These are phyloP conservation scores for Yponomeuta sedellus DNA, from an alignment of 2,888 invertebrate genomes.

Conservation along the genomic window DNA sequence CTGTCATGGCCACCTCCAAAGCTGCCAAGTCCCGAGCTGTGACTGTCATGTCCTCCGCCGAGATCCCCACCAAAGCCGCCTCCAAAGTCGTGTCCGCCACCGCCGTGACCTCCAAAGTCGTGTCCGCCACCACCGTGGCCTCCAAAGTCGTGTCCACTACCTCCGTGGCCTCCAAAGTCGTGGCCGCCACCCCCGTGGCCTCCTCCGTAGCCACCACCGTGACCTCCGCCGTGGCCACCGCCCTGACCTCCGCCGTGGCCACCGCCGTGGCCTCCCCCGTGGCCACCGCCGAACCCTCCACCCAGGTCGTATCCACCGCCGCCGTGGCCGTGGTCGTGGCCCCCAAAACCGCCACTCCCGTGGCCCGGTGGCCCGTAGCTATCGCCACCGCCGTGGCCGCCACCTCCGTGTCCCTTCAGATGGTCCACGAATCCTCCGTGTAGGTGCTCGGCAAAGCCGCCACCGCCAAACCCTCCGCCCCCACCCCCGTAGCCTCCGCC, in stretches of 20 bases:
- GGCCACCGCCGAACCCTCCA: constrained; percentile 30
- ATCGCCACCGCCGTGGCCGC: constrained; percentile 26
- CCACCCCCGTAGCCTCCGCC: constrained; percentile 18
- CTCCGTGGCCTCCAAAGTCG: constrained; percentile 25
- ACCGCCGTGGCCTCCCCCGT: constrained; percentile 29
- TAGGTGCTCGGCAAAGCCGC: constrained; percentile 24
- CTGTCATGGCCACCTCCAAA: constrained; percentile 21
- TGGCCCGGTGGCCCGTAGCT: constrained; percentile 24
- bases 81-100: constrained; percentile 25
- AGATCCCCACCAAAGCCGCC: constrained; percentile 26
- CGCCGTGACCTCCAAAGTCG: constrained; percentile 23
- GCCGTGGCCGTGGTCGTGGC: constrained; percentile 28
- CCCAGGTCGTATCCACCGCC: constrained; percentile 26
- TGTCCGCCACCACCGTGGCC: constrained; percentile 30
- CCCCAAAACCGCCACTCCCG: constrained; percentile 24
- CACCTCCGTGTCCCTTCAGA: constrained; percentile 24
- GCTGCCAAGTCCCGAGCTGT: constrained; percentile 20
- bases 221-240: constrained; percentile 30
- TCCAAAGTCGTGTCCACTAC: constrained; percentile 30
- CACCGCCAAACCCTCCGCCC: constrained; percentile 26
- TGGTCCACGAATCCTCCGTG: constrained; percentile 16
- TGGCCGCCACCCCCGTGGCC: constrained; percentile 30
- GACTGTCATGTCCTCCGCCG: constrained; percentile 28
- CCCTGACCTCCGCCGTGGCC: constrained; percentile 30
- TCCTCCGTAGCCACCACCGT: constrained; percentile 32